phyloP scores from a whole-genome alignment of 1,140 invertebrate genomes.

The Drosophila bipectinata region DNA sequence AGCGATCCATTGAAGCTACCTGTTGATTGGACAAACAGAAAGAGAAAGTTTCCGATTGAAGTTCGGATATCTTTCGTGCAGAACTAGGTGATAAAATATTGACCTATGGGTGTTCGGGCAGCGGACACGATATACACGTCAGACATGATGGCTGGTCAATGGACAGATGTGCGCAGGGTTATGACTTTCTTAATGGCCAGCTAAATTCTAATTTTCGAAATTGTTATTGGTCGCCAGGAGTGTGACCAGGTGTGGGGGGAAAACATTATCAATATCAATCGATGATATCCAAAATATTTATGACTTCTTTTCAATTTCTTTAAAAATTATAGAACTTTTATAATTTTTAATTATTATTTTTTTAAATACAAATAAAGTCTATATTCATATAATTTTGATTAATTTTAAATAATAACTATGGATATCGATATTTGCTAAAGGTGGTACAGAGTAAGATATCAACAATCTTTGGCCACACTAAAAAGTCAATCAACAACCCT shows the following conservation, averaged over 20 bases:
- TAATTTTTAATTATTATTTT: neutral
- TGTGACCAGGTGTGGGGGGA: conserved; percentile 19
- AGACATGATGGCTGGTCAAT: conserved; percentile 33
- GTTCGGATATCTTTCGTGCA: conserved; percentile 28
- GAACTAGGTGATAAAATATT: conserved; percentile 3
- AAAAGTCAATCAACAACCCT: conserved; percentile 8
- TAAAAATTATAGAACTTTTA: too few species aligned
- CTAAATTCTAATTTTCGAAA: conserved; percentile 44
- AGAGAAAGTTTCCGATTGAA: conserved; percentile 66
- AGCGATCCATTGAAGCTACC: conserved; percentile 90
- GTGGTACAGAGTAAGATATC: neutral
- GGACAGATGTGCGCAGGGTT: conserved; percentile 1
- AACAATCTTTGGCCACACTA: conserved; percentile 29
- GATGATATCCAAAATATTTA: neutral
- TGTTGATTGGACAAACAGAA: conserved; percentile 43
- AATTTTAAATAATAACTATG: neutral
- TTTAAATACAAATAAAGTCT: neutral
- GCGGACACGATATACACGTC: conserved; percentile 84
- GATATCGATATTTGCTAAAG: neutral
- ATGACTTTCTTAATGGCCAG: conserved; percentile 4
- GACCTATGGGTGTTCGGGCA: conserved; percentile 84
- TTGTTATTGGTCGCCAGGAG: conserved; percentile 8
- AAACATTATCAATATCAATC: neutral
- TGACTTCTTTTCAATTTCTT: too few species aligned
- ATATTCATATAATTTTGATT: neutral